A percentile compares a stretch with the other conserved stretches of the same genome.
Evolutionary conservation across 2,113 vertebrate species (phyloP).

Genomic region (Reinhardtius hippoglossoides): DNA sequence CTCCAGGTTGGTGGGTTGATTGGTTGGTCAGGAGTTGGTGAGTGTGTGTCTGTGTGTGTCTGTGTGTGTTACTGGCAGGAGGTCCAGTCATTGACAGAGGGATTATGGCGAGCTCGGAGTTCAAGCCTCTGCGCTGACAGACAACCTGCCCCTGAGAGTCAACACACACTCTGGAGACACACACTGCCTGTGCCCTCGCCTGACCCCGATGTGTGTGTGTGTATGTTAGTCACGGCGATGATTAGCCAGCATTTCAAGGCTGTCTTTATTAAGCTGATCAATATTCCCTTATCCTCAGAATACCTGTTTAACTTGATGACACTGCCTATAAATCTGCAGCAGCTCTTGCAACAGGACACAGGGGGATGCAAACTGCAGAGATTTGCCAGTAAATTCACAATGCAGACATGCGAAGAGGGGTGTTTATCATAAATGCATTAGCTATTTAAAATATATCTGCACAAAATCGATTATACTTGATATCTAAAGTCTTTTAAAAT

Average conservation of each 20-base stretch:
- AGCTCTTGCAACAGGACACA: not conserved
- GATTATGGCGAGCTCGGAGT: conserved; percentile 71
- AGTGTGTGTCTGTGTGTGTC: conserved; percentile 49
- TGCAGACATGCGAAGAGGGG: not conserved
- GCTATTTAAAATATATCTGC: not conserved
- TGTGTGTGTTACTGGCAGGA: conserved; percentile 64
- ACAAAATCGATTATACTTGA: not conserved
- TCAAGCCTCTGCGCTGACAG: conserved; percentile 79
- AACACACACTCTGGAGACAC: conserved; percentile 65
- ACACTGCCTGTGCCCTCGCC: conserved; percentile 40
- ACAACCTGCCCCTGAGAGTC: conserved; percentile 67
- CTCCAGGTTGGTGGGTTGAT: conserved; percentile 41
- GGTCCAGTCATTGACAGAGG: conserved; percentile 77
- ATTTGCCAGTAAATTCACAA: too few relatives aligned
- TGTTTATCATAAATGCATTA: not conserved
- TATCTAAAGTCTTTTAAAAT: too few relatives aligned
- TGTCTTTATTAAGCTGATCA: conserved; percentile 5
- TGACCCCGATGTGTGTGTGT: conserved; percentile 60
- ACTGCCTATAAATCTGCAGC: not conserved
- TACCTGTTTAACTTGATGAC: not conserved
- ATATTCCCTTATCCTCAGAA: not conserved
- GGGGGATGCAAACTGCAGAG: too few relatives aligned
- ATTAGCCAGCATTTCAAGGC: conserved; percentile 7
- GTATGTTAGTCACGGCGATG: conserved; percentile 30
- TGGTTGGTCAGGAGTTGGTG: conserved; percentile 49